phyloP scores from a whole-genome alignment of 2,888 invertebrate genomes.

The Drosophila picticornis region DNA sequence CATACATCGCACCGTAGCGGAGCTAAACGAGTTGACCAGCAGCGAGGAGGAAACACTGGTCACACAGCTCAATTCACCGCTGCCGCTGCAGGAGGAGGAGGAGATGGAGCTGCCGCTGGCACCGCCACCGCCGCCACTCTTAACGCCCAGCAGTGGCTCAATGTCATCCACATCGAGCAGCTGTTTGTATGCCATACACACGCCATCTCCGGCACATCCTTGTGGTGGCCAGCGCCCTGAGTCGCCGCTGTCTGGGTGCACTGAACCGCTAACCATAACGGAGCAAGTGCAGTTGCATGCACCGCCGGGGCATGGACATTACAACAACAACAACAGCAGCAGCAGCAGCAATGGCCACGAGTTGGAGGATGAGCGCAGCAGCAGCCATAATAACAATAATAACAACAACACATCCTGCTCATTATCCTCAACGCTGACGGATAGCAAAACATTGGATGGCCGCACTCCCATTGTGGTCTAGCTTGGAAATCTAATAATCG shows the following conservation, averaged over 20 bases:
- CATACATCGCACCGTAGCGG: slow-evolving; percentile 77
- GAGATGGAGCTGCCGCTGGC: slow-evolving; percentile 23
- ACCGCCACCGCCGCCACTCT: slow-evolving; percentile 26
- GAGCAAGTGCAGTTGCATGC: slow-evolving; percentile 78
- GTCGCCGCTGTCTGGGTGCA: slow-evolving; percentile 47
- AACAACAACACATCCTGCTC: slow-evolving; percentile 84
- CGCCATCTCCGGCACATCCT: slow-evolving; percentile 67
- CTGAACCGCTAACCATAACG: slow-evolving; percentile 70
- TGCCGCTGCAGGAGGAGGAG: slow-evolving; percentile 24
- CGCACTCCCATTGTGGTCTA: slow-evolving; percentile 84
- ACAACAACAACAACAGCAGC: slow-evolving; percentile 40
- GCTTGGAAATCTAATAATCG: slow-evolving; percentile 5
- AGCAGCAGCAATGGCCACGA: slow-evolving; percentile 40
- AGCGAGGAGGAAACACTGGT: slow-evolving; percentile 65
- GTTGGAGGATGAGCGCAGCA: slow-evolving; percentile 42
- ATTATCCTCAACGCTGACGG: slow-evolving; percentile 82
- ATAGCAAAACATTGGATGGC: slow-evolving; percentile 84
- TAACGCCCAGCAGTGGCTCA: slow-evolving; percentile 44
- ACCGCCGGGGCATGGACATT: slow-evolving; percentile 42
- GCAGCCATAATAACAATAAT: slow-evolving; percentile 70
- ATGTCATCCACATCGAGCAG: slow-evolving; percentile 74
- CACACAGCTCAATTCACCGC: slow-evolving; percentile 50
- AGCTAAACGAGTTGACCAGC: slow-evolving; percentile 69
- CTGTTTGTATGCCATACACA: slow-evolving; percentile 78
- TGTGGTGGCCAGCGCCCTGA: slow-evolving; percentile 31